Conservation (phyloP, 92 coral and sea anemone species). For the Palythoa caribaeorum region DNA sequence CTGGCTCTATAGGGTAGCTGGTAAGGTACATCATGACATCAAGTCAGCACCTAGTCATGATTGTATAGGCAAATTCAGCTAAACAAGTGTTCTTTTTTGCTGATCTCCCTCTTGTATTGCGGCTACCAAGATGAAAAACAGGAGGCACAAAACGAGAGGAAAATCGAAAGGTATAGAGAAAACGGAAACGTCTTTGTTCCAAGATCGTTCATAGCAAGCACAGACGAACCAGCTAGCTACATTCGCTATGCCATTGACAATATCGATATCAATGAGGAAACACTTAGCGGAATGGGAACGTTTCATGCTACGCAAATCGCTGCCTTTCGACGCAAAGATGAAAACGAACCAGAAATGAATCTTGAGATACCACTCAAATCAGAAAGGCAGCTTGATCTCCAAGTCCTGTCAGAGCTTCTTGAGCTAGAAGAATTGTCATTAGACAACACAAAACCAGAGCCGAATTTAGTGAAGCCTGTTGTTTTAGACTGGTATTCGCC, state of each 20-base stretch:
- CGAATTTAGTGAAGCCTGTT: constrained; percentile 48
- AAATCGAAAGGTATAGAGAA: constrained; percentile 60
- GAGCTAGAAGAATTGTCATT: constrained; percentile 40
- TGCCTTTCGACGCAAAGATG: constrained; percentile 52
- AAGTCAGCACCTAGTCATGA: constrained; percentile 48
- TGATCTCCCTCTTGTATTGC: constrained; percentile 56
- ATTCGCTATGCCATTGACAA: constrained; percentile 67
- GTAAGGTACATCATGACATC: constrained; percentile 60
- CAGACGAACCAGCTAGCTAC: constrained; percentile 44
- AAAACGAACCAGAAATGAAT: constrained; percentile 51
- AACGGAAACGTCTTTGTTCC: constrained; percentile 75
- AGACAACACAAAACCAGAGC: constrained; percentile 18
- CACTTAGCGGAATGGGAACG: constrained; percentile 70
- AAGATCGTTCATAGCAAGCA: constrained; percentile 41
- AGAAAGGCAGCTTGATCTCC: constrained; percentile 60
- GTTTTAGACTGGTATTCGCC: constrained; percentile 52
- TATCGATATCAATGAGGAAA: constrained; percentile 72
- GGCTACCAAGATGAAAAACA: constrained; percentile 18
- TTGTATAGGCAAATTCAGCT: constrained; percentile 39
- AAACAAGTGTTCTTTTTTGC: constrained; percentile 34
- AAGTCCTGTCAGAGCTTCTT: constrained; percentile 68
- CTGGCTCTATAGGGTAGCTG: constrained; percentile 68
- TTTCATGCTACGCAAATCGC: constrained; percentile 72
- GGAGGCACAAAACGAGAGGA: constrained; percentile 32
- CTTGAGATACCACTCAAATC: constrained; percentile 57